Evolutionary conservation across 2,797 vertebrate genomes (phyloP).

Genomic region (Girardinus metallicus): DNA sequence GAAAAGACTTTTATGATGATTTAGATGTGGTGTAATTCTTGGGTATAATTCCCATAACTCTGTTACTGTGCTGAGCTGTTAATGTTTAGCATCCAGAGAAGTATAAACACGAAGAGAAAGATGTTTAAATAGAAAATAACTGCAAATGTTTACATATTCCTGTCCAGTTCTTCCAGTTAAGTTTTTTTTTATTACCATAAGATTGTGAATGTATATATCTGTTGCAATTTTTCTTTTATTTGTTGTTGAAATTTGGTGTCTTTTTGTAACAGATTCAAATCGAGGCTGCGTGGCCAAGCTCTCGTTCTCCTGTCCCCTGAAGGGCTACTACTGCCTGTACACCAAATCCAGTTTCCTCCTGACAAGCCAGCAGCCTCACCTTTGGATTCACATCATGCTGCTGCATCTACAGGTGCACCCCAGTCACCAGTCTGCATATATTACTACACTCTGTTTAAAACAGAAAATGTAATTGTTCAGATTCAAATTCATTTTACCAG

Average conservation of each 20-base stretch:
- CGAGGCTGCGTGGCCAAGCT: constrained; percentile 88
- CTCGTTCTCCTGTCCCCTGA: constrained; percentile 92
- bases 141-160: background rate
- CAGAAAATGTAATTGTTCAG: background rate
- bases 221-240: constrained; percentile 2
- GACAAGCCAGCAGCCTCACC: constrained; percentile 87
- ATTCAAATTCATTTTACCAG: background rate
- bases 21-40: background rate
- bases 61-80: background rate
- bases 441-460: background rate
- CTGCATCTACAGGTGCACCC: constrained; percentile 89
- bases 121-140: background rate
- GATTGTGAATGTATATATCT: background rate
- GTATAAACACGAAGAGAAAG: background rate
- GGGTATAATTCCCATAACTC: background rate
- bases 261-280: constrained; percentile 80
- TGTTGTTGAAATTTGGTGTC: background rate
- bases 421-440: background rate
- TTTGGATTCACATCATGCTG: constrained; percentile 97
- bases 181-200: background rate
- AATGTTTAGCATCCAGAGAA: background rate
- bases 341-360: constrained; percentile 91
- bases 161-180: background rate
- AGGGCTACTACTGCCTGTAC: constrained; percentile 95
- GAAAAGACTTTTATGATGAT: background rate